These are phyloP conservation scores for Julus scandinavius DNA, from an alignment of 2,888 invertebrate species.

Conservation along the genomic window DNA sequence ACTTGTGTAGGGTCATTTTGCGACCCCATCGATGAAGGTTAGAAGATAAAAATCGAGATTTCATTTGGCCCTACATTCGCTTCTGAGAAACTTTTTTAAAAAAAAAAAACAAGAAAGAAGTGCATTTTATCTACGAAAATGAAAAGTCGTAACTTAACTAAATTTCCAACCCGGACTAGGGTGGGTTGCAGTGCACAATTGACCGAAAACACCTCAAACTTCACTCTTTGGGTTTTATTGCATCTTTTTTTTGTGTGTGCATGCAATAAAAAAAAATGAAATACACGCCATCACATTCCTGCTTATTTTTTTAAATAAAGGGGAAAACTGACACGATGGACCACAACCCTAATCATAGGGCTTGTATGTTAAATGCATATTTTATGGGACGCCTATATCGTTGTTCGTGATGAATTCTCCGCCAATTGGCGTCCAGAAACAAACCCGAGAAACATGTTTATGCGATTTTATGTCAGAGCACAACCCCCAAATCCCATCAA, in stretches of 20 bases:
- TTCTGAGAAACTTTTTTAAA: background rate
- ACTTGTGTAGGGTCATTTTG: background rate
- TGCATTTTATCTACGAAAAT: background rate
- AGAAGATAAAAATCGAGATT: background rate
- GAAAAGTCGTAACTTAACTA: constrained; percentile 24
- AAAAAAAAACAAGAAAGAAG: background rate
- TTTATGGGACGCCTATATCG: constrained; percentile 27
- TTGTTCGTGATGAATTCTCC: constrained; percentile 6
- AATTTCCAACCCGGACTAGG: constrained; percentile 6
- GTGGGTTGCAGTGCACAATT: background rate
- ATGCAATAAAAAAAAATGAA: background rate
- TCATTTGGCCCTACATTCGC: background rate
- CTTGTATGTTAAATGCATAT: constrained; percentile 42
- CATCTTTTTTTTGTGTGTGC: background rate
- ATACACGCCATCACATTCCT: constrained; percentile 17
- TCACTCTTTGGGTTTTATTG: background rate
- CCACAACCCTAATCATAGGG: constrained; percentile 49
- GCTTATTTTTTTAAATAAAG: background rate
- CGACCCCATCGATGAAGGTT: background rate
- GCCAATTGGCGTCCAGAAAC: constrained; percentile 6
- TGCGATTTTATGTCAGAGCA: background rate
- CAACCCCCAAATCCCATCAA: constrained; percentile 13
- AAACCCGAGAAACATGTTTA: constrained; percentile 27
- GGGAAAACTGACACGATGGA: constrained; percentile 36
- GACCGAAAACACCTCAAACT: background rate